These are phyloP conservation scores for Calliscelio sp. DNA, from an alignment of 2,888 invertebrate species.

Conservation along the genomic window DNA sequence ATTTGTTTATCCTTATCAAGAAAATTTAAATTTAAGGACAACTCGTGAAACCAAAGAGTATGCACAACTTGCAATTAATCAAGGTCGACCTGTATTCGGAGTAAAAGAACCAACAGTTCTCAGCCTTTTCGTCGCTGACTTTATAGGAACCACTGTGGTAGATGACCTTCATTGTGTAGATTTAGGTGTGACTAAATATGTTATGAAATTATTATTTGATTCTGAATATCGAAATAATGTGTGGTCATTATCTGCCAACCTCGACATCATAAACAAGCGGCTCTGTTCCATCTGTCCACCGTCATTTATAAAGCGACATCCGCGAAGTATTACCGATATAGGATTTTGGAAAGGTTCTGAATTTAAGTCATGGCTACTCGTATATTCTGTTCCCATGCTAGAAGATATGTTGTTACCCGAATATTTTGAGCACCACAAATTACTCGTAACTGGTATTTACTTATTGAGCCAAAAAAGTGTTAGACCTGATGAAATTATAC, in stretches of 20 bases:
- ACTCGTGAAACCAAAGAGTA: constrained; percentile 15
- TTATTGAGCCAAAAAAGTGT: constrained; percentile 8
- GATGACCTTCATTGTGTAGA: constrained; percentile 34
- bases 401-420: neutral
- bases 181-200: constrained; percentile 17
- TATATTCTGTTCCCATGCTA: constrained; percentile 10
- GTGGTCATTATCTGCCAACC: neutral
- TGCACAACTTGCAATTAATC: constrained; percentile 3
- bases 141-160: constrained; percentile 6
- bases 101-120: constrained; percentile 19
- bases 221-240: neutral
- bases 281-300: neutral
- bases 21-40: constrained; percentile 32
- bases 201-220: constrained; percentile 41
- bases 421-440: constrained; percentile 18
- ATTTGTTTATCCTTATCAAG: constrained; percentile 17
- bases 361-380: constrained; percentile 18
- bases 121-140: neutral
- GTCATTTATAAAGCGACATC: constrained; percentile 12
- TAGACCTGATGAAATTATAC: neutral
- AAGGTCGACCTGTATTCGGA: neutral
- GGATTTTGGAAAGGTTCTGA: constrained; percentile 12
- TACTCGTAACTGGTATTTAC: neutral
- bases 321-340: neutral
- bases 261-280: neutral